phyloP scores from a whole-genome alignment of 2,797 vertebrate species.

The Paguma larvata region DNA sequence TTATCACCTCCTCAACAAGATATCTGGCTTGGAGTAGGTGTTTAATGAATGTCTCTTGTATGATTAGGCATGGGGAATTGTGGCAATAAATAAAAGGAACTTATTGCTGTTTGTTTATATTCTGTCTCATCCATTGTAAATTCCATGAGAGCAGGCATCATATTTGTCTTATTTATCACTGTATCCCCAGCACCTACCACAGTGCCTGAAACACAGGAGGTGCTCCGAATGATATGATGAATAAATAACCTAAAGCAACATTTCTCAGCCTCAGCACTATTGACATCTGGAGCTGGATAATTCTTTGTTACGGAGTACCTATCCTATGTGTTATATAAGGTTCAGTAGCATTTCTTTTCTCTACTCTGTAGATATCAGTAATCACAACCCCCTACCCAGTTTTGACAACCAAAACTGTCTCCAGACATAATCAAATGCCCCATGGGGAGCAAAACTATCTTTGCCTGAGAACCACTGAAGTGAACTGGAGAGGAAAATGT shows the following conservation, averaged over 20 bases:
- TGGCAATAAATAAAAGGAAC: background rate
- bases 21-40: background rate
- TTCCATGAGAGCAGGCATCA: background rate
- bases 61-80: background rate
- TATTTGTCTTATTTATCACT: background rate
- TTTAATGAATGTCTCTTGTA: background rate
- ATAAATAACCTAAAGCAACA: background rate
- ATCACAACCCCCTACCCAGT: background rate
- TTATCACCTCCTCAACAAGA: conserved; percentile 36
- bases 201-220: background rate
- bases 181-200: background rate
- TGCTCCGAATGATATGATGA: background rate
- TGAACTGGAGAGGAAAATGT: background rate
- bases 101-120: background rate
- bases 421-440: background rate
- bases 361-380: background rate
- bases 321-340: background rate
- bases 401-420: conserved; percentile 8
- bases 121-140: background rate
- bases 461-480: background rate
- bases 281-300: background rate
- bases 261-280: background rate
- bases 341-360: background rate
- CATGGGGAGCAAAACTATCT: background rate
- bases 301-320: background rate